Evolutionary conservation across 2,888 invertebrate species (phyloP), one percentile per base, ranked within the genome.

Genomic region (Drosophila nr. perissopoda): DNA sequence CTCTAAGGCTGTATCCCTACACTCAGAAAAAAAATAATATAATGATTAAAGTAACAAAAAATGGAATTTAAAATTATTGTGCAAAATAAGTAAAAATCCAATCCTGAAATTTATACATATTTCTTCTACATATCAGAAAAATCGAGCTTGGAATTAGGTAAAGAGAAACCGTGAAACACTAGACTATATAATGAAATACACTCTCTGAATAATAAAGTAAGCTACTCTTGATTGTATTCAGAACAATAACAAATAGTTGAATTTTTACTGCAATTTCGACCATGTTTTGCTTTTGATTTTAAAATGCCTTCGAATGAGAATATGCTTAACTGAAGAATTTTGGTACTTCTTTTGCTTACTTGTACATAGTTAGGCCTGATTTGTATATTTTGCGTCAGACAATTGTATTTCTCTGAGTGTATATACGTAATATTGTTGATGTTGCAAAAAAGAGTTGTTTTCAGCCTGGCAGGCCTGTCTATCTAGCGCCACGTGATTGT

Each of bases 391-490:
- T 4, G 21, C 16, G 4, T 25, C 2, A 2, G 45, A 16, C 8
- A 25, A 16, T 25, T 45, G 25, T 16, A 18, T 34, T 54, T 54
- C n/a, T 27, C 38, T n/a, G 2, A 56, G 56, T 56, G 56, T 27
- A 8, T 53, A 36, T 48, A 62, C 57, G 57, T 63, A 78, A 87
- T 89, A 87, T 85, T 85, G 85, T 85, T 89, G 90, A 85, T 87
- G 88, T 85, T 85, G 86, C 90, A 79, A 65, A 70, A 80, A 82
- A 79, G 87, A 89, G 83, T 84, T 83, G 85, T 84, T 84, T 87
- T 89, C 88, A 85, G 85, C 81, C 90, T 83, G 87, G 69, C 83
- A 84, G 82, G 73, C 82, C 89, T 81, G 89, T 80, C 86, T 80
- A 76, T 84, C 83, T 77, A 73, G 68, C 73, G 88, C 89, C 85